Conservation (phyloP, 1,140 invertebrate genomes). For the Papilio polyxenes region DNA sequence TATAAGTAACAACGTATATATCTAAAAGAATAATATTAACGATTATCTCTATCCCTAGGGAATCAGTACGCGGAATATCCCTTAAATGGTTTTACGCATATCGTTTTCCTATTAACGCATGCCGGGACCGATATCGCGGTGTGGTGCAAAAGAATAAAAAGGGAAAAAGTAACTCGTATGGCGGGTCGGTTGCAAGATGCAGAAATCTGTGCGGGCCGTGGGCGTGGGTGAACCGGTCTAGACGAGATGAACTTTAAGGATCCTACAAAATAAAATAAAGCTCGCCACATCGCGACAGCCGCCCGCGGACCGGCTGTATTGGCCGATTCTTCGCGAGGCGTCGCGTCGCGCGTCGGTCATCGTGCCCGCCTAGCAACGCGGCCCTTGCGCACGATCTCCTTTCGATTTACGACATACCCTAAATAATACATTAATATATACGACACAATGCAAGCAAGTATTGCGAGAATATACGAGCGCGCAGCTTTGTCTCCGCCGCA, state of each 20-base stretch:
- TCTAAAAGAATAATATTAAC: background rate
- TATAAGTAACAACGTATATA: background rate
- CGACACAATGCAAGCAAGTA: background rate
- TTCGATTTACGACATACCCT: constrained; percentile 3
- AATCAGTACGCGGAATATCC: constrained; percentile 12
- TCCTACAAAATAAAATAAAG: constrained; percentile 75
- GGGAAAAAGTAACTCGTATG: constrained; percentile 75
- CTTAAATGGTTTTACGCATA: constrained; percentile 48
- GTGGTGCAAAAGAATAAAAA: constrained; percentile 77
- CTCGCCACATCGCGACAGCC: constrained; percentile 63
- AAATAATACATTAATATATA: constrained; percentile 24
- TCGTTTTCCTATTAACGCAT: constrained; percentile 69
- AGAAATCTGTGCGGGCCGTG: constrained; percentile 77
- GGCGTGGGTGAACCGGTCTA: constrained; percentile 76
- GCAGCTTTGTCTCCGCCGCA: constrained; percentile 42
- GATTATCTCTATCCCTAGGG: background rate
- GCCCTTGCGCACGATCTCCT: background rate
- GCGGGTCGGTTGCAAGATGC: constrained; percentile 75
- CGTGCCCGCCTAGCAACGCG: constrained; percentile 28
- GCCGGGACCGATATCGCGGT: constrained; percentile 67
- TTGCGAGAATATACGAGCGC: background rate
- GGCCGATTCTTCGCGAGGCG: constrained; percentile 61
- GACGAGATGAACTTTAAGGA: constrained; percentile 77
- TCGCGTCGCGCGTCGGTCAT: constrained; percentile 22
- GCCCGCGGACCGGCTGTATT: constrained; percentile 61